phyloP scores from a whole-genome alignment of 2,797 vertebrate species.

The Hemibagrus guttatus region DNA sequence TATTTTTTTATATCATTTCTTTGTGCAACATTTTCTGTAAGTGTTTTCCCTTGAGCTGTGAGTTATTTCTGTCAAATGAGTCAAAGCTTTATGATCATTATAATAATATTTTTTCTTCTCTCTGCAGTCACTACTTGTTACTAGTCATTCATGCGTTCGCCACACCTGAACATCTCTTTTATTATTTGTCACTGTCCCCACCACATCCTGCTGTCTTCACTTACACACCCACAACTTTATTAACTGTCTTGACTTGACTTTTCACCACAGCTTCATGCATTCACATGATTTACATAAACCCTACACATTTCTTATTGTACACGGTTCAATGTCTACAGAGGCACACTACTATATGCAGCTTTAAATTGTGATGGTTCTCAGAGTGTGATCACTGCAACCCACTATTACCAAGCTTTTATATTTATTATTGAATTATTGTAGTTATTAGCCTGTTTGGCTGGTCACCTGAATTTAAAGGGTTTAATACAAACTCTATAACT shows the following conservation, averaged over 20 bases:
- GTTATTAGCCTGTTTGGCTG: background rate
- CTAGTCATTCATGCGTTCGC: constrained; percentile 23
- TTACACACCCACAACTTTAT: constrained; percentile 37
- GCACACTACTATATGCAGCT: background rate
- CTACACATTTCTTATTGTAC: background rate
- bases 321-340: background rate
- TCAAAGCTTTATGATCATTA: constrained; percentile 27
- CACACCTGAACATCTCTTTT: constrained; percentile 37
- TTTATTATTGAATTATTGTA: background rate
- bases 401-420: background rate
- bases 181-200: constrained; percentile 42
- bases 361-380: background rate
- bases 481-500: background rate
- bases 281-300: background rate
- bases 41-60: background rate
- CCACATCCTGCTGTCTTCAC: constrained; percentile 37
- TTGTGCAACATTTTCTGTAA: constrained; percentile 21
- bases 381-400: background rate
- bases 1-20: constrained; percentile 45
- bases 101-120: background rate
- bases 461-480: background rate
- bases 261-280: background rate
- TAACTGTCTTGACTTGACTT: background rate
- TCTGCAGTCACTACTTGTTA: background rate
- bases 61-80: constrained; percentile 33